phyloP scores from a whole-genome alignment of 1,140 invertebrate genomes.

The Megalopta genalis region DNA sequence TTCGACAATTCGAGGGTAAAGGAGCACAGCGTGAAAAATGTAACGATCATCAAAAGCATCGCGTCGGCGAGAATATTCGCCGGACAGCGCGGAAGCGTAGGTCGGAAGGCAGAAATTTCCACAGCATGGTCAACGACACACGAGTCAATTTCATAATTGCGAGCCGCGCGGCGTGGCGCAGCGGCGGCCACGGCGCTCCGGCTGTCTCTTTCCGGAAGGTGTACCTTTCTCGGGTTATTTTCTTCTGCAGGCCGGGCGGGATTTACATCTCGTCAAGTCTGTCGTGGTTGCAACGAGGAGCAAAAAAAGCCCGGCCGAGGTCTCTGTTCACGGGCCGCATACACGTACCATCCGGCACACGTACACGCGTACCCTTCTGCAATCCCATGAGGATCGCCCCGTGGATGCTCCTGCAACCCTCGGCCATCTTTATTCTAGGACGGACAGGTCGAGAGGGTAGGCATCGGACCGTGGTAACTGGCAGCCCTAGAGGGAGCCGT shows the following conservation, averaged over 20 bases:
- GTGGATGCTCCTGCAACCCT: constrained; percentile 66
- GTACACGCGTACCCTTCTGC: constrained; percentile 41
- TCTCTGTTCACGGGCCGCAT: constrained; percentile 17
- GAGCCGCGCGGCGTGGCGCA: too few relatives aligned
- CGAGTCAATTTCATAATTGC: constrained; percentile 26
- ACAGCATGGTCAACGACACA: not conserved
- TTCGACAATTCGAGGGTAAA: too few relatives aligned
- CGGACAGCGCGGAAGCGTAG: too few relatives aligned
- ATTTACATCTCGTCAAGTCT: constrained; percentile 62
- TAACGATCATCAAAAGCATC: too few relatives aligned
- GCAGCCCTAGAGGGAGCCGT: constrained; percentile 79
- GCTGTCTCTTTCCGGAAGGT: not conserved
- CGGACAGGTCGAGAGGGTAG: constrained; percentile 78
- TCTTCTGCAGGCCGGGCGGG: constrained; percentile 29
- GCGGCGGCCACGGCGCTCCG: too few relatives aligned
- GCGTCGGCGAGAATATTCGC: too few relatives aligned
- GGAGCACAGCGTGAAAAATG: too few relatives aligned
- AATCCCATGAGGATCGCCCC: constrained; percentile 68
- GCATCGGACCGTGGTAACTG: constrained; percentile 80
- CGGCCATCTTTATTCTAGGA: constrained; percentile 78
- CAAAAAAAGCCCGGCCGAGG: constrained; percentile 1
- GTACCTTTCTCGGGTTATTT: constrained; percentile 29
- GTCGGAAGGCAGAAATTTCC: not conserved
- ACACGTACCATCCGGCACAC: not conserved
- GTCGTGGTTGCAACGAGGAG: constrained; percentile 4